Evolutionary conservation across 2,888 invertebrate genomes (phyloP).

Genomic region (Acleris literana): DNA sequence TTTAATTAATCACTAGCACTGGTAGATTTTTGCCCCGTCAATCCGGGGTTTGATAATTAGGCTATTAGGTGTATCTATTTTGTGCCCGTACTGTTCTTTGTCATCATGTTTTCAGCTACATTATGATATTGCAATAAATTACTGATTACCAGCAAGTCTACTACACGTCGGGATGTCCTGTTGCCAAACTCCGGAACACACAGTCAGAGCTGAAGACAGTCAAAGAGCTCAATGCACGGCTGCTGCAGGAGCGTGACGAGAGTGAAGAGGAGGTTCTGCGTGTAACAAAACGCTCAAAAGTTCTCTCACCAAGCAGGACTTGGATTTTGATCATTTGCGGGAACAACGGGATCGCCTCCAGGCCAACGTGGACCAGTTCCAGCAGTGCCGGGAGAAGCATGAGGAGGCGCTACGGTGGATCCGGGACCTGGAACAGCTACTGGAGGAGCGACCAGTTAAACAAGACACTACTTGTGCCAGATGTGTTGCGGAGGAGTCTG

Average conservation of each 20-base stretch:
- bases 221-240: neutral
- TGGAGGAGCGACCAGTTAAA: neutral
- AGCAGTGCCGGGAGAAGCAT: neutral
- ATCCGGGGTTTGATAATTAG: neutral
- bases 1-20: too few species aligned
- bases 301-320: neutral
- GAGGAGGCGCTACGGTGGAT: neutral
- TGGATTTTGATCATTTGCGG: neutral
- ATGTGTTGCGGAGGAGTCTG: neutral
- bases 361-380: neutral
- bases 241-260: neutral
- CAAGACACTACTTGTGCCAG: neutral
- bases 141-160: too few species aligned
- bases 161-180: neutral
- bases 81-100: too few species aligned
- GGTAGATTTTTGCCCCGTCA: too few species aligned
- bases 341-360: neutral
- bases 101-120: too few species aligned
- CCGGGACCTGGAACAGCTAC: too few species aligned
- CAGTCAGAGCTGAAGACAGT: neutral
- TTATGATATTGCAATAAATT: too few species aligned
- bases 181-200: neutral
- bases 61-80: too few species aligned
- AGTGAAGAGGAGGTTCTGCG: neutral
- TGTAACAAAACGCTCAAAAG: neutral